Conservation (phyloP, 2,797 vertebrate species). For the Sebastes jordani region DNA sequence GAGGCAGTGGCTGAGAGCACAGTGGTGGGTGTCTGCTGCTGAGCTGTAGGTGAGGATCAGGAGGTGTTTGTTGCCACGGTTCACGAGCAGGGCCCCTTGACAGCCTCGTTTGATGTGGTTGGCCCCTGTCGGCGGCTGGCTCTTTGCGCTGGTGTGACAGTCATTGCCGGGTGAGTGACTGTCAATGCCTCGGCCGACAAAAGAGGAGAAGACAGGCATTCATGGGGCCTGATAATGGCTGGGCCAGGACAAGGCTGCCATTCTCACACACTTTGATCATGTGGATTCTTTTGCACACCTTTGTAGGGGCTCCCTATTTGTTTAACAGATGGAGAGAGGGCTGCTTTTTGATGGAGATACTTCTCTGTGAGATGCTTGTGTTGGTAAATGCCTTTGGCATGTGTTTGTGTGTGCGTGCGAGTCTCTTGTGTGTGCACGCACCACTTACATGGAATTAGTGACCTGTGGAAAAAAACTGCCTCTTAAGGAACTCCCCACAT, state of each 20-base stretch:
- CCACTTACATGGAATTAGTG: constrained; percentile 56
- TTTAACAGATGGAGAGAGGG: constrained; percentile 78
- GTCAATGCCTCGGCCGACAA: constrained; percentile 84
- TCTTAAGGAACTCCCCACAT: constrained; percentile 19
- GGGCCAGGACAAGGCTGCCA: constrained; percentile 79
- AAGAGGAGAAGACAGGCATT: constrained; percentile 85
- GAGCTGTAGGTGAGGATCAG: constrained; percentile 84
- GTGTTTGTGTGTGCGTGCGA: constrained; percentile 37
- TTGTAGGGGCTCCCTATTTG: constrained; percentile 81
- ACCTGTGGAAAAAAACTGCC: constrained; percentile 45
- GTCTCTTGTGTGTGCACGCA: not conserved
- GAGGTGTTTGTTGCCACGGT: constrained; percentile 85
- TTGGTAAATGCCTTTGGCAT: constrained; percentile 67
- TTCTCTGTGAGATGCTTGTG: constrained; percentile 61
- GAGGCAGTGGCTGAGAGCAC: constrained; percentile 76
- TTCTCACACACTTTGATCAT: constrained; percentile 84
- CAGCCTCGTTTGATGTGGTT: constrained; percentile 83
- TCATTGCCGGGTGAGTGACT: constrained; percentile 87
- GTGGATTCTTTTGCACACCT: constrained; percentile 81
- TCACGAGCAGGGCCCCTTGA: constrained; percentile 80
- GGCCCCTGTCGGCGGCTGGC: constrained; percentile 81
- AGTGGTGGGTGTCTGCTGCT: constrained; percentile 79
- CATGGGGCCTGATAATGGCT: constrained; percentile 83
- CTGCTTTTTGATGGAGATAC: constrained; percentile 75
- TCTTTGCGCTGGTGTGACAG: constrained; percentile 85